Base-by-base conservation (phyloP, 64 coral and sea anemone species). In the Montipora cactus region DNA sequence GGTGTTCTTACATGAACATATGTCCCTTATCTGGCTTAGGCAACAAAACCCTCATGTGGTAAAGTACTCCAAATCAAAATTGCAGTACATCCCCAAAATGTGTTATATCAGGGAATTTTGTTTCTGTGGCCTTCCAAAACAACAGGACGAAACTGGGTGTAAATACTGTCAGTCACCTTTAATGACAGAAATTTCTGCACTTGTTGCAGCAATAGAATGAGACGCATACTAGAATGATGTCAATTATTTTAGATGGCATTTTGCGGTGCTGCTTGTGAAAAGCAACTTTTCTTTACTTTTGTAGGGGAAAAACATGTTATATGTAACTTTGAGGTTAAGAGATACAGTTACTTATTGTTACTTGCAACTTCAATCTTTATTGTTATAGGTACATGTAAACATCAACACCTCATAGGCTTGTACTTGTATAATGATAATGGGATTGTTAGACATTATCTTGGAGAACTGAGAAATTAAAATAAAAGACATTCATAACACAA, bases 121-220 rank as follows among this genome's bases (percentile, higher is more conserved):
- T 93, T 96, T 87, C 58, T 96, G 90, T 93, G 95, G 95, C 73
- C 70, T 95, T 80, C 81, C 88, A 87, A 95, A 95, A 81, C 57
- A 18, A 59, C 77, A 82, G 46, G 49, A 87, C 71, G 82, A 88
- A 76, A 67, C 87, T 66, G 77, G 78, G 49, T 95, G 94, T 80
- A 89, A 90, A 67, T 95, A 78, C 75, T 95, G 94, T 80, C 86
- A 81, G 70, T 89, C 87, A 22, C 67, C 69, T 80, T 89, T 94
- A 75, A 94, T 94, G 93, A 79, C 68, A 89, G 93, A 88, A 49
- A 94, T 90, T 70, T 89, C 75, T 87, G 89, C 88, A 87, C 87
- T 79, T 95, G 94, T 91, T 95, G 88, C 79, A 90, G 94, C 80
- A 87, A 87, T 81, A 81, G 64, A 79, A 91, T 91, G 89, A 91